These are phyloP conservation scores for Vombatus ursinus DNA, from an alignment of 2,113 vertebrate genomes.

Conservation along the genomic window DNA sequence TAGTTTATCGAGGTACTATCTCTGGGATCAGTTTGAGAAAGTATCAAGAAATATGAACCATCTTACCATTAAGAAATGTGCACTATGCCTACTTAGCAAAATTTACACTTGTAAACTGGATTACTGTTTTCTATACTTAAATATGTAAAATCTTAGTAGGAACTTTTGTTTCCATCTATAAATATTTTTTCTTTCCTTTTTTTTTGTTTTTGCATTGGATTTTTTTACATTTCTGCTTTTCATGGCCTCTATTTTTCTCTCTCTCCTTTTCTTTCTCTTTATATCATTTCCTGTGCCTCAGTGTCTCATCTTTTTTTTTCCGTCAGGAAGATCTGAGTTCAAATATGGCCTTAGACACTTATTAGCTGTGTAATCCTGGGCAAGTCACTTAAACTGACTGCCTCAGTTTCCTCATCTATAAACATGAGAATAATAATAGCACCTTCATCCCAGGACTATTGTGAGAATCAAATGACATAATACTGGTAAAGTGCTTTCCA, in stretches of 20 bases:
- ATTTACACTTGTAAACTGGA: constrained; percentile 23
- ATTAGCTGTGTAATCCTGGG: not conserved
- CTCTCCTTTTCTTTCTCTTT: not conserved
- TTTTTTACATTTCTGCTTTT: not conserved
- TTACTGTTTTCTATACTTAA: constrained; percentile 16
- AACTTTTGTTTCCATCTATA: not conserved
- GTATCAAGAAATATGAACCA: not conserved
- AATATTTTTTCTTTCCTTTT: not conserved
- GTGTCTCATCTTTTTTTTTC: not conserved
- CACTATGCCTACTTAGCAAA: not conserved
- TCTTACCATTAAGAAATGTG: constrained; percentile 17
- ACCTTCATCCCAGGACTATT: not conserved
- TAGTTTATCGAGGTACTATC: not conserved
- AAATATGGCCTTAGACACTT: not conserved
- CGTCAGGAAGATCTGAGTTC: not conserved
- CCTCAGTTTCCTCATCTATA: not conserved
- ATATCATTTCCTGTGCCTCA: not conserved
- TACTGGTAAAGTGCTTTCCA: not conserved
- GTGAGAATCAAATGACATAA: not conserved
- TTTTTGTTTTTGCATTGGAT: not conserved
- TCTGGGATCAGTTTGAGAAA: not conserved
- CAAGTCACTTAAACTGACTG: not conserved
- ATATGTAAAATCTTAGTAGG: not conserved
- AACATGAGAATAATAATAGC: not conserved
- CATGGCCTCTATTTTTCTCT: not conserved